Evolutionary conservation across 2,888 invertebrate genomes (phyloP).

Genomic region (Matsumyia berberina): DNA sequence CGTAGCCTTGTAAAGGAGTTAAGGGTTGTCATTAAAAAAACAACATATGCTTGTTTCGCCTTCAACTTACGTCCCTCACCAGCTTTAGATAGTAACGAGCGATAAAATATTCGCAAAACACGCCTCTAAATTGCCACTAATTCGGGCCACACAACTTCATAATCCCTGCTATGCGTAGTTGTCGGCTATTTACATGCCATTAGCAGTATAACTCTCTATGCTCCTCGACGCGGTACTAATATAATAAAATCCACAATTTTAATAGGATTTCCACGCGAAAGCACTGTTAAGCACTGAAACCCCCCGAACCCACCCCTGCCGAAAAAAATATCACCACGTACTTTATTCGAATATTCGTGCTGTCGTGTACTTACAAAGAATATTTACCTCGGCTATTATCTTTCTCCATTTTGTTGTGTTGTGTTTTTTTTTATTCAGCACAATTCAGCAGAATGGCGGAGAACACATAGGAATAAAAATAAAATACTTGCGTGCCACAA

Average conservation of each 20-base stretch:
- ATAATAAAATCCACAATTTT: conserved; percentile 42
- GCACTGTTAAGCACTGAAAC: conserved; percentile 31
- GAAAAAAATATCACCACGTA: conserved; percentile 1
- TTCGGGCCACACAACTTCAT: conserved; percentile 16
- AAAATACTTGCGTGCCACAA: conserved; percentile 54
- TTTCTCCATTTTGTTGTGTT: no score
- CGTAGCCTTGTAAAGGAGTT: background rate
- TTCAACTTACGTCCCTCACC: conserved; percentile 8
- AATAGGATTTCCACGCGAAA: conserved; percentile 41
- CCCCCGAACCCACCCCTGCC: background rate
- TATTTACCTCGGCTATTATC: conserved; percentile 49
- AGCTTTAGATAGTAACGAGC: background rate
- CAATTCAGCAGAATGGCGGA: conserved; percentile 15
- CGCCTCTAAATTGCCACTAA: conserved; percentile 20
- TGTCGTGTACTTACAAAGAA: conserved; percentile 41
- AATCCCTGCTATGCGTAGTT: conserved; percentile 14
- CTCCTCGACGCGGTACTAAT: conserved; percentile 1
- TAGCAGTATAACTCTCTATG: conserved; percentile 2
- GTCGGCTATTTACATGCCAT: conserved; percentile 19
- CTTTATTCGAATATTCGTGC: conserved; percentile 30
- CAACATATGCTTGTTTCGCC: background rate
- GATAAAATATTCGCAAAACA: conserved; percentile 17
- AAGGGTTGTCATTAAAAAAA: conserved; percentile 14
- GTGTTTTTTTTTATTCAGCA: background rate
- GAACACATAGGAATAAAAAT: conserved; percentile 5